A percentile compares a stretch with the other conserved stretches of the same genome.
Conservation (phyloP, 2,113 vertebrate species). For the Rhinogobius similis region DNA sequence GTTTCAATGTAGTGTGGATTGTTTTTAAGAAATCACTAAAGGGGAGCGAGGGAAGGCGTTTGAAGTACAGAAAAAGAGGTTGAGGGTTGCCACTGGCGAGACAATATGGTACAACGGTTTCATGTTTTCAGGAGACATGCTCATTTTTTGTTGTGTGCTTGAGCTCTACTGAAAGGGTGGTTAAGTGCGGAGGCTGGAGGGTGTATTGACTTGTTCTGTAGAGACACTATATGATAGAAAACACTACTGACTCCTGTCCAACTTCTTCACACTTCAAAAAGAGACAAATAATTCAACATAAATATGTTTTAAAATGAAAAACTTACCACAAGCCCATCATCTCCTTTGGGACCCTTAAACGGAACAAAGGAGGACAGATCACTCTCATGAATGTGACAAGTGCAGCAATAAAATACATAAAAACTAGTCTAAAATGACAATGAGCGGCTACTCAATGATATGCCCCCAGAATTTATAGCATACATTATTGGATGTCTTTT, state of each 20-base stretch:
- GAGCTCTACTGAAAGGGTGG: conserved; percentile 45
- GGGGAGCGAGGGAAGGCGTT: background rate
- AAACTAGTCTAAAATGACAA: conserved; percentile 30
- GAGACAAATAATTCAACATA: conserved; percentile 38
- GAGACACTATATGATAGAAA: conserved; percentile 48
- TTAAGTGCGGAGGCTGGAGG: conserved; percentile 53
- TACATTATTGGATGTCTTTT: conserved; percentile 28
- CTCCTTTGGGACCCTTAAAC: conserved; percentile 91
- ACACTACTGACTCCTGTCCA: conserved; percentile 24
- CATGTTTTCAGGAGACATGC: conserved; percentile 51
- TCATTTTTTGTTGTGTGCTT: conserved; percentile 46
- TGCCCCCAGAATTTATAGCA: conserved; percentile 38
- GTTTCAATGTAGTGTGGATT: conserved; percentile 32
- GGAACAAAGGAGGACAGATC: conserved; percentile 52
- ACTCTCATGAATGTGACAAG: conserved; percentile 34
- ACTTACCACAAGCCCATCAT: conserved; percentile 87
- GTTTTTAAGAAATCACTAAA: conserved; percentile 39
- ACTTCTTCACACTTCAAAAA: conserved; percentile 16
- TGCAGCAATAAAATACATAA: conserved; percentile 38
- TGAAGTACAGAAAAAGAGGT: conserved; percentile 42
- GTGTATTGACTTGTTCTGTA: conserved; percentile 51
- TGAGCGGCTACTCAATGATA: conserved; percentile 25
- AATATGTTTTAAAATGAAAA: conserved; percentile 41
- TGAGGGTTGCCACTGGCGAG: conserved; percentile 51
- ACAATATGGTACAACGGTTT: conserved; percentile 53